Base-by-base conservation (phyloP, 2,888 invertebrate species). In the Polietes domitor region DNA sequence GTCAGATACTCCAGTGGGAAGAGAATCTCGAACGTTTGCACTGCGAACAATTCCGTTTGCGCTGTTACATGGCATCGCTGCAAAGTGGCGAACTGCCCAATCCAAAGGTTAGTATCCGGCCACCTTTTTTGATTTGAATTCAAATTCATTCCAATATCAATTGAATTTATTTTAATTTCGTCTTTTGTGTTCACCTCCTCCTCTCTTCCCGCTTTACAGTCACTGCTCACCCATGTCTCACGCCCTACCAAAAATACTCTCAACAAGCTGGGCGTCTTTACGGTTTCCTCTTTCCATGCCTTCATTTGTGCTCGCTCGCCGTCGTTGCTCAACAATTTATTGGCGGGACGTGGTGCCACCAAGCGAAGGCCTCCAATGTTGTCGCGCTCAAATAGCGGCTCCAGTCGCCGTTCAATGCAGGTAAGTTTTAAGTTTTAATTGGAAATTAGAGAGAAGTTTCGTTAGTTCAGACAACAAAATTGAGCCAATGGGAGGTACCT, bases 201-300 rank as follows among this genome's bases (percentile, higher is more conserved):
- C 26, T 17, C 32, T 75, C 21, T 15, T 50, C 0, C 15, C 19
- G 7, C 32, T 32, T 32, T 32, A 32, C 95, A 98, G 98, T 98
- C 98, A 87, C 94, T 99, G 89, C 94, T 99, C 90, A 97, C 98
- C 79, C 98, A 98, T 93, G 98, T 98, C 83, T 98, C 98, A 28
- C 96, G 98, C 88, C 96, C 97, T 88, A 98, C 98, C 87, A 99
- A 99, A 94, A 96, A 96, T 90, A 98, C 97, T 68, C 93, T 99
- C 90, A 98, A 98, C 93, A 97, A 98, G 92, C 94, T 99, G 90
- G 98, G 98, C 84, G 98, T 98, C 89, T 98, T 98, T 94, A 98
- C 98, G 75, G 98, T 99, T 88, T 98, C 98, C 80, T 98, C 98
- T 87, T 98, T 99, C 94, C 98, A 99, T 93, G 99, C 98, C 87